Conservation (phyloP, 2,113 vertebrate species). For the Tupaia tana region DNA sequence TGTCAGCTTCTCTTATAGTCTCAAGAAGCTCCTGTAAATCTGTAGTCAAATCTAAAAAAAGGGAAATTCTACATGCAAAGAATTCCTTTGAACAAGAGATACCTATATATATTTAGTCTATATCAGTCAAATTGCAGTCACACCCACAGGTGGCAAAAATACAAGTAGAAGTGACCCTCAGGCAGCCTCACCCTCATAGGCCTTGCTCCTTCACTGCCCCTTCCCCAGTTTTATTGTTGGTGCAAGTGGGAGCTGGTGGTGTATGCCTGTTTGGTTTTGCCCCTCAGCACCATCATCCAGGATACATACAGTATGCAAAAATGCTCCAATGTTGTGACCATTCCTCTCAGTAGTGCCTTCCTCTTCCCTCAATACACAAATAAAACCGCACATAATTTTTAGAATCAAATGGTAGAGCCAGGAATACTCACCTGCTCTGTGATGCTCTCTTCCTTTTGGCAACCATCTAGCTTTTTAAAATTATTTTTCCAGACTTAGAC, state of each 20-base stretch:
- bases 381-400: rapidly evolving
- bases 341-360: neutral
- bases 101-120: rapidly evolving
- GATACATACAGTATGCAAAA: neutral
- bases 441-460: neutral
- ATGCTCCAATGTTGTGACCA: neutral
- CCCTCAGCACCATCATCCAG: neutral
- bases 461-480: neutral
- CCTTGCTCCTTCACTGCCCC: neutral
- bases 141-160: no score
- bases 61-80: neutral
- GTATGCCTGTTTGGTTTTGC: neutral
- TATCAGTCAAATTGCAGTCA: neutral
- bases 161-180: no score
- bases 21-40: neutral
- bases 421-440: neutral
- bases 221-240: neutral
- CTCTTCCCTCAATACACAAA: neutral
- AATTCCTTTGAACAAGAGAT: neutral
- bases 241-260: neutral
- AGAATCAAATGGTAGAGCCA: neutral
- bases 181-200: neutral
- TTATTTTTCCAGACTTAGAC: neutral
- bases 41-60: neutral
- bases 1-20: neutral